Conservation (phyloP, 2,888 invertebrate species). For the Drosophila bunnanda region DNA sequence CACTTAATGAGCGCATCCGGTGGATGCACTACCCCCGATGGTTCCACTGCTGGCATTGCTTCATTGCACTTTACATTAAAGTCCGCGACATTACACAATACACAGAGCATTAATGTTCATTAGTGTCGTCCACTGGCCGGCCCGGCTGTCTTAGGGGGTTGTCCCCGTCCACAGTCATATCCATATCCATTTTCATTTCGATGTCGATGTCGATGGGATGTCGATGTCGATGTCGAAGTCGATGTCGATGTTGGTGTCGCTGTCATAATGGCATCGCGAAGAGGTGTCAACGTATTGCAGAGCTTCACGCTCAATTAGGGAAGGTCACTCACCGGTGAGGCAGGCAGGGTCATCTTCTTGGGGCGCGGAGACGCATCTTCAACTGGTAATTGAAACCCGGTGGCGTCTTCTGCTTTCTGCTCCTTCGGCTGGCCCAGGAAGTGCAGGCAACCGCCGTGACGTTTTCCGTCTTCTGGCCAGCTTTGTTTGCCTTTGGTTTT, state of each 20-base stretch:
- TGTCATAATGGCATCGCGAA: conserved; percentile 34
- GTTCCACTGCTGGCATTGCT: conserved; percentile 66
- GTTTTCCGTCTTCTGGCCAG: conserved; percentile 41
- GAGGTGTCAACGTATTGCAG: conserved; percentile 65
- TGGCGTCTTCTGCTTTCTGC: conserved; percentile 31
- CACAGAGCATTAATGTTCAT: conserved; percentile 72
- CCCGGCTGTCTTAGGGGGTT: conserved; percentile 48
- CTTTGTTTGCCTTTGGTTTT: conserved; percentile 60
- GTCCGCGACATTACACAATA: conserved; percentile 74
- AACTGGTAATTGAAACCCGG: conserved; percentile 69
- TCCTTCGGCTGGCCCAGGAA: conserved; percentile 59
- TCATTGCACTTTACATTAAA: conserved; percentile 79
- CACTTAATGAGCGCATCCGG: conserved; percentile 79
- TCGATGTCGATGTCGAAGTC: conserved; percentile 20
- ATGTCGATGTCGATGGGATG: conserved; percentile 32
- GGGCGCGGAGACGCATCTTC: conserved; percentile 30
- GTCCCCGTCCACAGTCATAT: conserved; percentile 2
- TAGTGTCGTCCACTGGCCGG: conserved; percentile 42
- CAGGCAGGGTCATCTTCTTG: conserved; percentile 14
- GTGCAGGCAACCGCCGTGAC: conserved; percentile 77
- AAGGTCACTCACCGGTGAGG: conserved; percentile 26
- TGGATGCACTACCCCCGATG: conserved; percentile 45
- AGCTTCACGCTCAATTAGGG: conserved; percentile 75
- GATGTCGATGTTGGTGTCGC: conserved; percentile 19
- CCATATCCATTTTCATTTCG: conserved; percentile 14